Conservation (phyloP, 1,140 invertebrate species). For the Venustaconcha ellipsiformis region DNA sequence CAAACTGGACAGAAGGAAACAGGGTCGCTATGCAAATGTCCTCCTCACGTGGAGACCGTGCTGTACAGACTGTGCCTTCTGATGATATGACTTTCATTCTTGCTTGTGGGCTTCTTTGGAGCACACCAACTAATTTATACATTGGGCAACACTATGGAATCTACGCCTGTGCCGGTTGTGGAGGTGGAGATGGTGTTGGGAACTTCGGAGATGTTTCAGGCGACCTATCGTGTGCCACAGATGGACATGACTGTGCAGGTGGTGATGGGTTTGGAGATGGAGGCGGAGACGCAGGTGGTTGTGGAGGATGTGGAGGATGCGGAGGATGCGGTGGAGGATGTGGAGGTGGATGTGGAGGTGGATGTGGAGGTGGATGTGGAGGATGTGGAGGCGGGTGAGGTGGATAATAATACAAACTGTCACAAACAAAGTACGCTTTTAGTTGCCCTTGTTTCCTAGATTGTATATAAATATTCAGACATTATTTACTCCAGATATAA, state of each 20-base stretch:
- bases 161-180: conserved; percentile 35
- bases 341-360: background rate
- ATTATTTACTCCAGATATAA: too few species aligned
- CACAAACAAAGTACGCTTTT: too few species aligned
- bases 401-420: background rate
- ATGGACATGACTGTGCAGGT: background rate
- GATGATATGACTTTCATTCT: conserved; percentile 49
- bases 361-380: background rate
- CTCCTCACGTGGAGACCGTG: too few species aligned
- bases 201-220: background rate
- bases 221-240: too few species aligned
- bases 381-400: background rate
- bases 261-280: background rate
- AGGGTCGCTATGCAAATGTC: too few species aligned
- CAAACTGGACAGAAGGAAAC: too few species aligned
- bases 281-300: background rate
- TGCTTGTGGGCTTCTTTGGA: conserved; percentile 48
- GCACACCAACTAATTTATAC: conserved; percentile 54
- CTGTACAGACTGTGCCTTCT: conserved; percentile 37
- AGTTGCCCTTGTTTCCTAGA: too few species aligned
- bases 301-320: too few species aligned
- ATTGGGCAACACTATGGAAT: conserved; percentile 23
- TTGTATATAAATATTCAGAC: too few species aligned
- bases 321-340: background rate
- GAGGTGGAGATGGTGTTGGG: conserved; percentile 1